Base-by-base conservation (phyloP, 2,113 vertebrate species). In the Muscicapa adusta region DNA sequence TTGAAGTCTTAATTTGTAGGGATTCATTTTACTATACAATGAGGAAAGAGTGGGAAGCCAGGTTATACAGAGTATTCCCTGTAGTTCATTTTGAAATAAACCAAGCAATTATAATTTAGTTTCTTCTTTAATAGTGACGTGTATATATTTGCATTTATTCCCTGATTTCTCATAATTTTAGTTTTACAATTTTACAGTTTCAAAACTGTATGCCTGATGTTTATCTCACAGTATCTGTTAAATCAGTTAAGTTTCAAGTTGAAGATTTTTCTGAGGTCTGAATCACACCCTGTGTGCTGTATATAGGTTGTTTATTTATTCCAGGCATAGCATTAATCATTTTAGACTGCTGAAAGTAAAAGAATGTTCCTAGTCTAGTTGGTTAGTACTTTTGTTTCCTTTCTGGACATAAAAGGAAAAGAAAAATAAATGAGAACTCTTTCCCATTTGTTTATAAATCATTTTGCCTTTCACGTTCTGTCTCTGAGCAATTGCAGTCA, bases 391-490 rank as follows among this genome's bases (percentile, higher is more conserved):
- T 93, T 60, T 77, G 82, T 95, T 91, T 91, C 78, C 31, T 85
- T 95, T 88, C 63, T 93, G 82, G 42, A 80, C 63, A 38, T 58
- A 63, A 65, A 83, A 65, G 48, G 66, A 90, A 51, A 78, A 61
- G 43, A 93, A 95, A 93, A 94, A 85, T 77, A 81, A 67, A 63
- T 93, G 60, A 67, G 34, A 17, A 36, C 34, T 85, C 45, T 89
- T 63, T 77, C 33, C 38, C 31, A 26, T 57, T 91, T 23, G 18
- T 73, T 94, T 83, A 53, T 76, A 91, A 96, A 96, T 90, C 18
- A 88, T 92, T 88, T 93, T 85, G 47, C 42, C 50, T 87, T 79
- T 92, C 84, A 83, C 58, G 40, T 93, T 94, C 71, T 88, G 42
- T 83, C 51, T 94, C 29, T 8, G 22, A 70, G 61, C 74, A 51